Base-by-base conservation (phyloP, 2,113 vertebrate species). In the Vombatus ursinus region DNA sequence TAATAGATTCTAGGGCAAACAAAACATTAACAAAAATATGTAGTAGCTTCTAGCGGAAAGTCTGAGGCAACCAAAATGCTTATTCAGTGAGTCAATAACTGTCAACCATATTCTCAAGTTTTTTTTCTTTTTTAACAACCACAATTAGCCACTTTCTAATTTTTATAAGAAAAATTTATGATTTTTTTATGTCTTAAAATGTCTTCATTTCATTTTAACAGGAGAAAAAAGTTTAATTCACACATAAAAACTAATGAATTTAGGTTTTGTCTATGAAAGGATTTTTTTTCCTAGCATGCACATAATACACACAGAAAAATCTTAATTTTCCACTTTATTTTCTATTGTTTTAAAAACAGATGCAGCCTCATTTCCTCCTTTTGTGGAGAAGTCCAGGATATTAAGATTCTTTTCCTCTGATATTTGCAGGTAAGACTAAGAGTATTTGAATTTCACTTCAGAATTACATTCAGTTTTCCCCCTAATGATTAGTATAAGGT, bases 401-500 rank as follows among this genome's bases (percentile, higher is more conserved):
- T 91, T 99, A 6, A 99, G 90, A 22, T 99, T 99, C 98, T 99
- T 99, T 98, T 99, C 99, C 53, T 99, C 99, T 0, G 99, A 99
- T 93, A 99, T 99, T 97, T 99, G 99, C 99, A 99, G 99, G 99
- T 99, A 98, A 95, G 97, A 89, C 19, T 16, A 12, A 96, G 53
- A 93, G 0, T 49, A 37, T 93, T 52, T 44, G 47, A 77, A 24
- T 94, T 44, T n/a, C 68, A 84, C 44, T 84, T 84, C 68, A 84
- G 31, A 44, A 84, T 84, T n/a, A 89, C 0, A 52, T 53, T n/a
- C 0, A 22, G 90, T 23, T 48, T 37, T 47, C 0, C 22, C 23
- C 28, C 25, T 50, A 16, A 1, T 90, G 22, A 50, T 3, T 53
- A 93, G 84, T 90, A 8, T 50, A n/a, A 94, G 28, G 47, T 6